Conservation (phyloP, 2,888 invertebrate genomes). For the Biston betularia region DNA sequence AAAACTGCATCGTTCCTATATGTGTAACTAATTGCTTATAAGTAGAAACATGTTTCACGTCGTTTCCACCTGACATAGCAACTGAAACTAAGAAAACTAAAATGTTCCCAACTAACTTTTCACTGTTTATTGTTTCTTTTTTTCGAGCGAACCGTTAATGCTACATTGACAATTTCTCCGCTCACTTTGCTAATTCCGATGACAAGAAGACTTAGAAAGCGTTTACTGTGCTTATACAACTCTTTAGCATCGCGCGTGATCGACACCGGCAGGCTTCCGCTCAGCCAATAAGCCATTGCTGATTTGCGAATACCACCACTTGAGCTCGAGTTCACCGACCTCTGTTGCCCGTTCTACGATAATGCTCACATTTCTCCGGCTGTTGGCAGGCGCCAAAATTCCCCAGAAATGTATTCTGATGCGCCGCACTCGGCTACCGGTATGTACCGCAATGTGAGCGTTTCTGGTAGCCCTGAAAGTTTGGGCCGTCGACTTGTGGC, state of each 20-base stretch:
- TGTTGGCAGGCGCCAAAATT: constrained; percentile 51
- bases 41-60: background rate
- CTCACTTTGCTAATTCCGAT: constrained; percentile 77
- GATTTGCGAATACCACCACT: constrained; percentile 65
- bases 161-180: constrained; percentile 77
- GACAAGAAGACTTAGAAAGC: constrained; percentile 77
- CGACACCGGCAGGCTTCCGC: constrained; percentile 57
- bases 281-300: constrained; percentile 57
- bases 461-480: constrained; percentile 24
- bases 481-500: constrained; percentile 44
- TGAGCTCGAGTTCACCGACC: constrained; percentile 69
- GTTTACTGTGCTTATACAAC: constrained; percentile 76
- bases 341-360: constrained; percentile 61
- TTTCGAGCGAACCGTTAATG: constrained; percentile 66
- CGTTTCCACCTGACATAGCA: background rate
- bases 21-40: no score
- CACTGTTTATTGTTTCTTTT: constrained; percentile 64
- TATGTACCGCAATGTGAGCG: constrained; percentile 30
- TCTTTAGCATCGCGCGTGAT: constrained; percentile 65
- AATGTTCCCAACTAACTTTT: constrained; percentile 43
- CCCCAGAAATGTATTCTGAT: constrained; percentile 36
- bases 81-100: constrained; percentile 8
- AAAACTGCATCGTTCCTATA: no score
- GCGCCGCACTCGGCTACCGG: constrained; percentile 26
- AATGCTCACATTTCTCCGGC: constrained; percentile 54